phyloP scores from a whole-genome alignment of 2,113 vertebrate genomes.

The Prionailurus bengalensis region DNA sequence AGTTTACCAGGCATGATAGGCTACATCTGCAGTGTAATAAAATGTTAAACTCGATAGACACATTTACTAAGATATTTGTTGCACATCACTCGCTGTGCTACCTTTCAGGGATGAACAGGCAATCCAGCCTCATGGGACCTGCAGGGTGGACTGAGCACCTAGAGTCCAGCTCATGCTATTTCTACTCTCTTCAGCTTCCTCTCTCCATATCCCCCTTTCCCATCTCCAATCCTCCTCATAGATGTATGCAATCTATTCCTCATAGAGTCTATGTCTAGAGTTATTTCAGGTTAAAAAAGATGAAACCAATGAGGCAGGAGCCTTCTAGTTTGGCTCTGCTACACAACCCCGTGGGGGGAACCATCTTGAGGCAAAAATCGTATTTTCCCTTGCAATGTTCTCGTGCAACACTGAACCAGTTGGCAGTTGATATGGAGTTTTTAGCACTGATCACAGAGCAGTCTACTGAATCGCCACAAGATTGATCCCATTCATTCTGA shows the following conservation, averaged over 20 bases:
- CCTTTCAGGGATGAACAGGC: background rate
- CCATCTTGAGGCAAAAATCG: background rate
- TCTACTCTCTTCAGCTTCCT: background rate
- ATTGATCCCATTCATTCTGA: slow-evolving; percentile 25
- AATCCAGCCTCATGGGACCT: background rate
- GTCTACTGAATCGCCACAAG: slow-evolving; percentile 12
- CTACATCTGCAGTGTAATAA: background rate
- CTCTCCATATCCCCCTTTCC: background rate
- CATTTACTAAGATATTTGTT: background rate
- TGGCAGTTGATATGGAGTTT: background rate
- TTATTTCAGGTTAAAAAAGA: background rate
- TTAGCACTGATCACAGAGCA: background rate
- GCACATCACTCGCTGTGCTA: background rate
- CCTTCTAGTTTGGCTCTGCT: background rate
- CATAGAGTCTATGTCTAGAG: background rate
- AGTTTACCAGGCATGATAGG: background rate
- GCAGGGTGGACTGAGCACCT: background rate
- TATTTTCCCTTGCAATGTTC: background rate
- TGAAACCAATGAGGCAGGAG: background rate
- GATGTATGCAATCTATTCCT: background rate
- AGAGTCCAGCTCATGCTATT: background rate
- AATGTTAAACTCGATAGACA: background rate
- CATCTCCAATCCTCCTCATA: background rate
- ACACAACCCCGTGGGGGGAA: background rate
- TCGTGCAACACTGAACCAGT: background rate